These are phyloP conservation scores for Willowsia nigromaculata DNA, from an alignment of 2,888 invertebrate species.

Conservation along the genomic window DNA sequence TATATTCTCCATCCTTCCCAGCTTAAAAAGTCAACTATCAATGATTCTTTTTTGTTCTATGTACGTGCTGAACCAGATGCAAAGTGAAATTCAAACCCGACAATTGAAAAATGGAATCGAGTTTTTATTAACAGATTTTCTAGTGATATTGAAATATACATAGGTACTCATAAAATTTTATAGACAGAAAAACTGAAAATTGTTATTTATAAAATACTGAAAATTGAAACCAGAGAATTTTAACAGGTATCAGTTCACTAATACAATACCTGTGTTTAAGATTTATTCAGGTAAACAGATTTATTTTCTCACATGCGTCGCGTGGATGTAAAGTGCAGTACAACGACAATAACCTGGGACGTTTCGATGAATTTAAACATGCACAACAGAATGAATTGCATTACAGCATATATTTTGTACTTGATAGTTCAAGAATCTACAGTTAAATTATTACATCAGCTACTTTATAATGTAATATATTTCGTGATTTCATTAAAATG, in stretches of 20 bases:
- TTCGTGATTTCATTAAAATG: slow-evolving; percentile 66
- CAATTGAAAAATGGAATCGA: neutral
- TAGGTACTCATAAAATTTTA: neutral
- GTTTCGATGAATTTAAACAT: too few relatives aligned
- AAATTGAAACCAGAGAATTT: slow-evolving; percentile 5
- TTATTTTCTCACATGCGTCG: too few relatives aligned
- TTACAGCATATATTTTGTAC: neutral
- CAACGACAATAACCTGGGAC: too few relatives aligned
- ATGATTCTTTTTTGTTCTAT: neutral
- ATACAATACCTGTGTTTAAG: too few relatives aligned
- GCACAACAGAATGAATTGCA: too few relatives aligned
- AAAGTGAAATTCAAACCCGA: neutral
- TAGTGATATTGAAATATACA: too few relatives aligned
- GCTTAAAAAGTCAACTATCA: too few relatives aligned
- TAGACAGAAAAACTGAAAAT: neutral
- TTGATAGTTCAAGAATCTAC: neutral
- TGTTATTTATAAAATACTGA: neutral
- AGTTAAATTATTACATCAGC: slow-evolving; percentile 43
- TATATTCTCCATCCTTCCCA: too few relatives aligned
- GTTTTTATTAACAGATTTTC: slow-evolving; percentile 12
- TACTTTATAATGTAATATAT: slow-evolving; percentile 36
- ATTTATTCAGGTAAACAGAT: too few relatives aligned
- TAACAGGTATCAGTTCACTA: too few relatives aligned
- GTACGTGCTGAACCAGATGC: neutral
- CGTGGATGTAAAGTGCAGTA: too few relatives aligned